Evolutionary conservation across 2,113 vertebrate genomes (phyloP).

Genomic region (Ptychochromis oligacanthus): DNA sequence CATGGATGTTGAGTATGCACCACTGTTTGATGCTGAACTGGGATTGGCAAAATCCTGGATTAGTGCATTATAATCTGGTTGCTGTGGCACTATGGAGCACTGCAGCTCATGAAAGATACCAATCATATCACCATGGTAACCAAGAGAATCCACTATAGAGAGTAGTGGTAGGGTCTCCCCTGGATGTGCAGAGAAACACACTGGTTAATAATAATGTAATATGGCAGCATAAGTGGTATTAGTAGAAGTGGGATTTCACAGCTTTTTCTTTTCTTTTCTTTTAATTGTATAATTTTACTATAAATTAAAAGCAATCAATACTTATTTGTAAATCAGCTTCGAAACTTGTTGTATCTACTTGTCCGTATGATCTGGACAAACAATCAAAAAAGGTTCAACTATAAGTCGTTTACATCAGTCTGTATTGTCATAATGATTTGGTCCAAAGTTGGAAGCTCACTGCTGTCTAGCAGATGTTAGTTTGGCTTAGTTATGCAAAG

Average conservation of each 20-base stretch:
- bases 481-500: conserved; percentile 44
- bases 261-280: background rate
- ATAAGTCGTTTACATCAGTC: background rate
- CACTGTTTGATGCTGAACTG: conserved; percentile 51
- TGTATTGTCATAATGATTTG: background rate
- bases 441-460: background rate
- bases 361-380: background rate
- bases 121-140: conserved; percentile 52
- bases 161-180: background rate
- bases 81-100: conserved; percentile 54
- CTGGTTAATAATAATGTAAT: background rate
- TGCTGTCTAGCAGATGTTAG: conserved; percentile 12
- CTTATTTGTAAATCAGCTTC: background rate
- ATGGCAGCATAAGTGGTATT: background rate
- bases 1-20: conserved; percentile 21
- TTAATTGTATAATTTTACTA: background rate
- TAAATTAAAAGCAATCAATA: background rate
- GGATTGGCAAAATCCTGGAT: conserved; percentile 76
- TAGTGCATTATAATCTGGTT: conserved; percentile 73
- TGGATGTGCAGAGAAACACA: background rate
- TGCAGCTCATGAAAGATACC: conserved; percentile 40
- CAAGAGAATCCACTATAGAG: conserved; percentile 9
- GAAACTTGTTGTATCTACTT: background rate
- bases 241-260: background rate
- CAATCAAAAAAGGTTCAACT: background rate